Base-by-base conservation (phyloP, 2,888 invertebrate species). In the Campaea margaritaria region DNA sequence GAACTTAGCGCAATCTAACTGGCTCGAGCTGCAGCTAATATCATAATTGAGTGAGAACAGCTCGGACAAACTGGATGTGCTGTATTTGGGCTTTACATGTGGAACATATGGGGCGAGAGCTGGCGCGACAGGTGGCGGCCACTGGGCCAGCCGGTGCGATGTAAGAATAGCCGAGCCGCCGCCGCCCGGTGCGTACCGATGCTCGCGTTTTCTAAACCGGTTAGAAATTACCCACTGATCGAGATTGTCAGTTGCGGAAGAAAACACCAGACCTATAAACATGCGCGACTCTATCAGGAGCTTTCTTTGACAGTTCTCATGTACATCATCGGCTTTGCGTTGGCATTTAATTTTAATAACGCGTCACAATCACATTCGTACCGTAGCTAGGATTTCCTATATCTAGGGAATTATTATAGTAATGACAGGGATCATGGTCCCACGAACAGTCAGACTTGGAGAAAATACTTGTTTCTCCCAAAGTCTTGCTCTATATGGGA, bases 161-260 rank as follows among this genome's bases (percentile, higher is more conserved):
- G 67, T 75, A 79, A 81, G 82, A 82, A 80, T 83, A 82, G 82
- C 77, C 76, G 67, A 34, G 59, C 64, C 60, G 61, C 67, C 65
- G 64, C 49, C 60, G 54, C 62, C 67, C 62, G 70, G 69, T 73
- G 75, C 72, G 73, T 72, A 73, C 71, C 70, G 72, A 70, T 73
- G 81, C 78, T 85, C 82, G 85, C 82, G 85, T 91, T 91, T 91
- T 91, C 92, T 91, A 91, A 90, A 92, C 92, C 91, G 88, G 91
- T 91, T 92, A 92, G 91, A 92, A 91, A 92, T 89, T 91, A 87
- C 89, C 89, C 79, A 91, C 80, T 91, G 90, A 90, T 91, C 89
- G 91, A 90, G 88, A 89, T 91, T 83, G 85, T 83, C 82, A 85
- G 82, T 86, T 82, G 85, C 86, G 88, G 89, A 89, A 90, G 89